These are phyloP conservation scores for Anoplophora glabripennis DNA, from an alignment of 1,140 invertebrate genomes.

Conservation along the genomic window DNA sequence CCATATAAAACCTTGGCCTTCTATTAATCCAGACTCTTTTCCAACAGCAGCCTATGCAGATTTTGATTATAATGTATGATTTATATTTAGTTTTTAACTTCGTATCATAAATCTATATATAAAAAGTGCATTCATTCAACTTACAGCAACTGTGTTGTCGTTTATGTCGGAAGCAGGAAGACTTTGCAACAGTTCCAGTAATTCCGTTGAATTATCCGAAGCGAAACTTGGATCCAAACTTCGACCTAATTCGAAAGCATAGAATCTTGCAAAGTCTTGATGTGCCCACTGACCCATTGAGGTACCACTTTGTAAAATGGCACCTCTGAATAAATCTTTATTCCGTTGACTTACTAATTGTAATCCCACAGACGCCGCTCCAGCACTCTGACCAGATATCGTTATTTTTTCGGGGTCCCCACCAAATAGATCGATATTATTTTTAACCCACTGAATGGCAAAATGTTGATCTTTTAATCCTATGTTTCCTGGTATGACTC, in stretches of 20 bases:
- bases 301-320: background rate
- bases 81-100: too few relatives aligned
- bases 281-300: background rate
- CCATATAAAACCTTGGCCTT: background rate
- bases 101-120: background rate
- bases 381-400: background rate
- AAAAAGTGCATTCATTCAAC: background rate
- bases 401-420: conserved; percentile 4
- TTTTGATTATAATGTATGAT: background rate
- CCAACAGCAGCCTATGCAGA: background rate
- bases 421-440: conserved; percentile 5
- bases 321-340: background rate
- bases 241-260: background rate
- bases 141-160: background rate
- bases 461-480: conserved; percentile 6
- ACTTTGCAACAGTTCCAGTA: background rate
- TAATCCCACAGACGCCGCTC: background rate
- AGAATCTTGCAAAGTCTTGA: background rate
- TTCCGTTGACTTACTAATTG: background rate
- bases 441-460: conserved; percentile 3
- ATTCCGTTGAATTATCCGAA: background rate
- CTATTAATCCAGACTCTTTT: background rate
- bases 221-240: background rate
- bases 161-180: background rate
- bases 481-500: background rate